phyloP scores from a whole-genome alignment of 1,140 invertebrate species.

The Macrotrachela quadricornifera region DNA sequence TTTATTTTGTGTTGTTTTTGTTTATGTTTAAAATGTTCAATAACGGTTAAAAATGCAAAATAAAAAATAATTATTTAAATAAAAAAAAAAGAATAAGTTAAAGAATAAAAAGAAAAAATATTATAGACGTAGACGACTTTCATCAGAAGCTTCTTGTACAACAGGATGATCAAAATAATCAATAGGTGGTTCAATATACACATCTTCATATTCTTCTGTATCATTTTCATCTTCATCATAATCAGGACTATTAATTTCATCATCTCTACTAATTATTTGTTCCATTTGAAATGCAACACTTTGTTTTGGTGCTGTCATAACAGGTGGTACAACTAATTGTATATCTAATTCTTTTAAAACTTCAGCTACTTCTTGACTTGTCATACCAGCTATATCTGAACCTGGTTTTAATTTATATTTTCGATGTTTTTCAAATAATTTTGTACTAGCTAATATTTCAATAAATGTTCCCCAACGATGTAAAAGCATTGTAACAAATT shows the following conservation, averaged over 20 bases:
- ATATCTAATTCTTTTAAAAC: slow-evolving; percentile 5
- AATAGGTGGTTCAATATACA: neutral
- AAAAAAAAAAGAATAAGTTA: no score
- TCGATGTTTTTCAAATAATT: slow-evolving; percentile 4
- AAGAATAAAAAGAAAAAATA: no score
- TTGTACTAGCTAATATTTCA: slow-evolving; percentile 19
- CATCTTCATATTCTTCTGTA: neutral
- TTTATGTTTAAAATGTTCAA: no score
- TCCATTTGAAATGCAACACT: neutral
- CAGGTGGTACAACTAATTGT: neutral
- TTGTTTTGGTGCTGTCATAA: neutral
- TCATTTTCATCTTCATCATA: neutral
- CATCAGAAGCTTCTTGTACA: neutral
- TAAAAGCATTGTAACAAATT: slow-evolving; percentile 32
- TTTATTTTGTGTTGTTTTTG: no score
- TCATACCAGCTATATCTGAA: neutral
- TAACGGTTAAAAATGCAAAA: no score
- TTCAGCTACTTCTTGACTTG: slow-evolving; percentile 1
- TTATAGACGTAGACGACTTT: no score
- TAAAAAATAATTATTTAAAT: no score
- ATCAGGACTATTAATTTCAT: neutral
- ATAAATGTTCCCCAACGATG: slow-evolving; percentile 29
- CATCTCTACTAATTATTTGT: no score
- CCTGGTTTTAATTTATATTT: neutral
- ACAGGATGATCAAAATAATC: slow-evolving; percentile 9